Conservation (phyloP, 2,113 vertebrate genomes). For the Labrus mixtus region DNA sequence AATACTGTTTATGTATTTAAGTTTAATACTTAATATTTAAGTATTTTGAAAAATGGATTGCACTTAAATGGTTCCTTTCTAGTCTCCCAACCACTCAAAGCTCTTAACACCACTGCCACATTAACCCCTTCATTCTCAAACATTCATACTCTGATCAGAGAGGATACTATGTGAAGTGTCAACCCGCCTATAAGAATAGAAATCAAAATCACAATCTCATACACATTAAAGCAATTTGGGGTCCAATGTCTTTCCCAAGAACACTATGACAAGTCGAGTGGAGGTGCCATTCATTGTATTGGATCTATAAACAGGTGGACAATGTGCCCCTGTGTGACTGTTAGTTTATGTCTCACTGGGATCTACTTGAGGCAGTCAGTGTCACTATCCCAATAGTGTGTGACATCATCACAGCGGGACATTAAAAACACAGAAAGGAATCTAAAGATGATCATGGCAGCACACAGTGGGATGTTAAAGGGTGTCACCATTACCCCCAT, state of each 20-base stretch:
- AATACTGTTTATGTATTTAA: constrained; percentile 20
- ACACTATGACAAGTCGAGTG: too few relatives aligned
- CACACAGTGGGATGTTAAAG: constrained; percentile 59
- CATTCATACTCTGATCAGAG: not conserved
- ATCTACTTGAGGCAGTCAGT: constrained; percentile 21
- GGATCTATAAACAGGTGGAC: not conserved
- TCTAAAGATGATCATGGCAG: constrained; percentile 56
- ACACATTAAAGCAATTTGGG: not conserved
- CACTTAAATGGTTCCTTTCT: not conserved
- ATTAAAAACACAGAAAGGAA: constrained; percentile 69
- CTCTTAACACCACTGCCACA: not conserved
- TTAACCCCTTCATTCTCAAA: not conserved
- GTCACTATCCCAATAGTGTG: constrained; percentile 28
- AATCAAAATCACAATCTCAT: not conserved
- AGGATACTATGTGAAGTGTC: not conserved
- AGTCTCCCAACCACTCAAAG: not conserved
- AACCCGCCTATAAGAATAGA: not conserved
- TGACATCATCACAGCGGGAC: constrained; percentile 53
- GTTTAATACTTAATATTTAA: too few relatives aligned
- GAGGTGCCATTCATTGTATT: not conserved
- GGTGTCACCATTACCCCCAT: constrained; percentile 54
- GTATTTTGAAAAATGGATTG: constrained; percentile 10
- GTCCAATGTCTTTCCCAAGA: too few relatives aligned
- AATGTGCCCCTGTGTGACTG: constrained; percentile 46
- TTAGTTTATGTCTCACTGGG: constrained; percentile 39